A percentile compares a stretch with the other conserved stretches of the same genome.
phyloP scores from a whole-genome alignment of 2,797 vertebrate genomes.

The Danio albolineatus region DNA sequence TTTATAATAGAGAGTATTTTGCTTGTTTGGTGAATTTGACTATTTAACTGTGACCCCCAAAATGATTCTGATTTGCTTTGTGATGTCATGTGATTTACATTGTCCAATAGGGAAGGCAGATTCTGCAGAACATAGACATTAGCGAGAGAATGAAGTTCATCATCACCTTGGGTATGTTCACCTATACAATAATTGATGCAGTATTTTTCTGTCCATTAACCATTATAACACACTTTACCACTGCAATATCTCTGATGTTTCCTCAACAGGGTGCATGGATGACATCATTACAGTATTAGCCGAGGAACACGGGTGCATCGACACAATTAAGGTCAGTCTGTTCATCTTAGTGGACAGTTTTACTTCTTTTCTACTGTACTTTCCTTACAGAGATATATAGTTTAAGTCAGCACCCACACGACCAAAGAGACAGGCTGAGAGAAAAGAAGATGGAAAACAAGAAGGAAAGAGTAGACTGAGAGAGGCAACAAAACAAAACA shows the following conservation, averaged over 20 bases:
- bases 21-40: too few species aligned
- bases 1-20: not conserved
- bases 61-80: not conserved
- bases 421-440: too few species aligned
- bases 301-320: slow-evolving; percentile 95
- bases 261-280: slow-evolving; percentile 88
- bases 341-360: not conserved
- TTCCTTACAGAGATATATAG: not conserved
- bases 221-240: not conserved
- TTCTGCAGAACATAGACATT: slow-evolving; percentile 92
- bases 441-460: too few species aligned
- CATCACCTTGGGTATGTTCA: slow-evolving; percentile 87
- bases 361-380: not conserved
- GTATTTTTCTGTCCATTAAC: not conserved
- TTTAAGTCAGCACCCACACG: too few species aligned
- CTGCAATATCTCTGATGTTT: not conserved
- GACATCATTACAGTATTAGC: slow-evolving; percentile 92
- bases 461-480: too few species aligned
- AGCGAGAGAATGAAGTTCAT: slow-evolving; percentile 93
- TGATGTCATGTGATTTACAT: slow-evolving; percentile 3
- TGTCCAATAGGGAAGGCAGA: slow-evolving; percentile 85
- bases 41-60: not conserved
- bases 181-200: not conserved
- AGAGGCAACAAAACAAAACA: too few species aligned
- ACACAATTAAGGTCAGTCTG: slow-evolving; percentile 87